Evolutionary conservation across 2,113 vertebrate species (phyloP), one percentile per base, ranked within the genome.

Genomic region (Agapornis roseicollis): DNA sequence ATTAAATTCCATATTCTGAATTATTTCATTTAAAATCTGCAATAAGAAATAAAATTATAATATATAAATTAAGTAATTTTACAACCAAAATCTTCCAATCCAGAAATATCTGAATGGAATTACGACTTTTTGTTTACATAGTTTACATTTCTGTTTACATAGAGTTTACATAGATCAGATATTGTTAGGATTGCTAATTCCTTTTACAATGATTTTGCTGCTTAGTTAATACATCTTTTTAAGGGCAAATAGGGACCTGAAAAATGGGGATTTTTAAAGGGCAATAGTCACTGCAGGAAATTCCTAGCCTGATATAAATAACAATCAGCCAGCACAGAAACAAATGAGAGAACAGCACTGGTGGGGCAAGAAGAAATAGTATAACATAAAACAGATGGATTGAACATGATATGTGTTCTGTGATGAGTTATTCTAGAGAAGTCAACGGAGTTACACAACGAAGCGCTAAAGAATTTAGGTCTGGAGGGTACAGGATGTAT

Each of bases 191-290:
- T 69, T 89, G 47, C 85, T 52, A 91, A 87, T 35, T 68, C 70
- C 80, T 94, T 90, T 89, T 85, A 88, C 0, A 5, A 85, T n/a
- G 44, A 64, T 85, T 94, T 91, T 89, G 47, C 42, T 17, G 14
- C 31, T 73, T 89, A 87, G 65, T 89, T 89, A 83, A 91, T 85
- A 50, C 35, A 27, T 71, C 71, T 64, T 79, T 89, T 93, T 74
- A 71, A 91, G 60, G 77, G 64, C 47, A 94, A 90, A 94, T 84
- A 78, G 50, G 68, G 60, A 86, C 80, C 53, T 78, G 84, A 80
- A 86, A 92, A 96, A 86, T 66, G 46, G 28, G 14, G 31, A 76
- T 96, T 91, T 95, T 89, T 79, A 94, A 88, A 64, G 49, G 73
- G 70, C 47, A 95, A 39, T 91, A 89, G 79, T 82, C 88, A 74